Conservation (phyloP, 2,797 vertebrate species). For the Macropus fuliginosus region DNA sequence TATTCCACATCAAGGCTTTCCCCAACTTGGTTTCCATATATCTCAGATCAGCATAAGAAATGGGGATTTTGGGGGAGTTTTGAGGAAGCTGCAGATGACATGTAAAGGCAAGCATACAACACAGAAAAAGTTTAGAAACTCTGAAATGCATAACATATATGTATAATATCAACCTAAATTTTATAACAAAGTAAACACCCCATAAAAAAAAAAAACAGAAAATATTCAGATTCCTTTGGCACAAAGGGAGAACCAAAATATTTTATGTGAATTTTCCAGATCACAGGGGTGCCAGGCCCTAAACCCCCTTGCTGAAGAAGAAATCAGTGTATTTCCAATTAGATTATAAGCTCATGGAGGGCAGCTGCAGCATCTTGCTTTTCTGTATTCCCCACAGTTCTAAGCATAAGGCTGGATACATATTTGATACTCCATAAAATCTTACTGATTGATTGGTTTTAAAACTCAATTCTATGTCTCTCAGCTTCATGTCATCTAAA, state of each 20-base stretch:
- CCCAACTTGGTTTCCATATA: background rate
- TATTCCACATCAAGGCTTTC: background rate
- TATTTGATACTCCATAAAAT: background rate
- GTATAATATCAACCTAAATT: background rate
- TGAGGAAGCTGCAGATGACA: background rate
- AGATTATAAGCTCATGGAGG: conserved; percentile 9
- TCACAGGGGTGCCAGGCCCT: background rate
- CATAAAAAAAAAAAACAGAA: background rate
- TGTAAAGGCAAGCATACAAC: background rate
- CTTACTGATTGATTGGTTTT: background rate
- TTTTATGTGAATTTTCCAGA: background rate
- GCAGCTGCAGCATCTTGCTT: background rate
- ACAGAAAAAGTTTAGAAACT: background rate
- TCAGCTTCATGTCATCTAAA: conserved; percentile 38
- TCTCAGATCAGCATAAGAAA: background rate
- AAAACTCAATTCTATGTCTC: conserved; percentile 2
- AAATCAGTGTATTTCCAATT: background rate
- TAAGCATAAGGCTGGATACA: background rate
- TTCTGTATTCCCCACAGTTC: conserved; percentile 5
- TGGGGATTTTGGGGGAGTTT: background rate
- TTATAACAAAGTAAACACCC: background rate
- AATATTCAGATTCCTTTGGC: background rate
- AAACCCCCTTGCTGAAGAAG: background rate
- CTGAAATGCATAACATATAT: background rate
- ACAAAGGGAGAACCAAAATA: background rate